These are phyloP conservation scores for Sarcophaga peregrina DNA, from an alignment of 1,140 invertebrate genomes.

Conservation along the genomic window DNA sequence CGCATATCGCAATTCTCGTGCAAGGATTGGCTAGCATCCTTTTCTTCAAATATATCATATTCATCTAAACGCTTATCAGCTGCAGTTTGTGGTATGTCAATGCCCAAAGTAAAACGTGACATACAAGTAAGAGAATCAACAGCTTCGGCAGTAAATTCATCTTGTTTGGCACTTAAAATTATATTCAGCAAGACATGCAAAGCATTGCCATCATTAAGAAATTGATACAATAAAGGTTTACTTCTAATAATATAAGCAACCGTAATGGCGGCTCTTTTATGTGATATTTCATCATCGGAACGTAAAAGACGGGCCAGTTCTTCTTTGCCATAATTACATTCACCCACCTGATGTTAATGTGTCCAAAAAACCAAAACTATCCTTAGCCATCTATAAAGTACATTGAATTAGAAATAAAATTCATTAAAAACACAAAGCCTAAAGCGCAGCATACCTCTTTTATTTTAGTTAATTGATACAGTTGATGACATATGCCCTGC, in stretches of 20 bases:
- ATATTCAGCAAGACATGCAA: conserved; percentile 57
- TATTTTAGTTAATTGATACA: conserved; percentile 61
- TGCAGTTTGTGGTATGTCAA: conserved; percentile 52
- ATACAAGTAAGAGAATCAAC: conserved; percentile 61
- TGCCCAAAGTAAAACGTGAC: conserved; percentile 57
- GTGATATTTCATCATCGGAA: conserved; percentile 55
- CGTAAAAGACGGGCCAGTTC: conserved; percentile 60
- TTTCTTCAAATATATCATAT: conserved; percentile 43
- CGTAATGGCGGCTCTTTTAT: conserved; percentile 62
- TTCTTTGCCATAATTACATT: conserved; percentile 64
- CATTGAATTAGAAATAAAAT: not conserved
- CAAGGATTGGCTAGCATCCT: conserved; percentile 36
- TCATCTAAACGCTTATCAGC: conserved; percentile 43
- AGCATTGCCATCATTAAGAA: conserved; percentile 61
- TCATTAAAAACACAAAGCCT: not conserved
- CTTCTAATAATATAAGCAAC: conserved; percentile 62
- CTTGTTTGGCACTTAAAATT: conserved; percentile 56
- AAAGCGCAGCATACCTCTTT: conserved; percentile 52
- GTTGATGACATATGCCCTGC: conserved; percentile 61
- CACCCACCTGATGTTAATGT: conserved; percentile 62
- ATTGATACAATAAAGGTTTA: conserved; percentile 60
- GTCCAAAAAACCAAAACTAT: conserved; percentile 60
- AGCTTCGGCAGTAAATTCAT: conserved; percentile 59
- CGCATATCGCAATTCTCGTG: conserved; percentile 60
- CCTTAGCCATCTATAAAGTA: conserved; percentile 54